Conservation (phyloP, 2,797 vertebrate species). For the Oreortyx pictus region DNA sequence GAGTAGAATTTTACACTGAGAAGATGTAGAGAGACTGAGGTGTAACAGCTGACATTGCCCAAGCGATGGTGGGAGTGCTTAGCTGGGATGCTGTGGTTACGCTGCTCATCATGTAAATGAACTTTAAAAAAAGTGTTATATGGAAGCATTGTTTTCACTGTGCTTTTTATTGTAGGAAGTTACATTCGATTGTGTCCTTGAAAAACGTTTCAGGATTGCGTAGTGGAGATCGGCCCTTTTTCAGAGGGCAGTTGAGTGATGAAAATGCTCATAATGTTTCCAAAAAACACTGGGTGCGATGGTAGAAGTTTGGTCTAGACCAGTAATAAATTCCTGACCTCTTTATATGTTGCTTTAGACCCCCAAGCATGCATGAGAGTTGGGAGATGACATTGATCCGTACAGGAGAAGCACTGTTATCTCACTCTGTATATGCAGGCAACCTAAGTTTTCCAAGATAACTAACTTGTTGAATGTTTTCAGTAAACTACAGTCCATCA, state of each 20-base stretch:
- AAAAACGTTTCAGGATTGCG: background rate
- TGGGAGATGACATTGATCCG: rapidly evolving
- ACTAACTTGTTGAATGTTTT: background rate
- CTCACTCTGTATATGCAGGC: background rate
- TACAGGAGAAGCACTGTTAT: background rate
- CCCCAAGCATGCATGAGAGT: background rate
- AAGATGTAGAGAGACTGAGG: background rate
- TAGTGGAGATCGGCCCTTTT: background rate
- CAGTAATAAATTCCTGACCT: background rate
- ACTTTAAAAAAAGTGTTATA: background rate
- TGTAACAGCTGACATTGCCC: background rate
- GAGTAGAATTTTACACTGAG: background rate
- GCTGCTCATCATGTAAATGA: background rate
- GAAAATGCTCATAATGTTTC: background rate
- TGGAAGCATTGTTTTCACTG: background rate
- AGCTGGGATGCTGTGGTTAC: background rate
- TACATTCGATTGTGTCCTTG: background rate
- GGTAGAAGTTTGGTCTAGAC: background rate
- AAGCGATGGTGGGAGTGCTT: background rate
- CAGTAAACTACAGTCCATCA: background rate
- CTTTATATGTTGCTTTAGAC: background rate
- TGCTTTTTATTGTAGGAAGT: background rate
- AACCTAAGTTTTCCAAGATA: background rate
- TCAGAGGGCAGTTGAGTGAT: background rate
- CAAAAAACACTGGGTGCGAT: background rate